phyloP scores from a whole-genome alignment of 2,797 vertebrate genomes.

The Chaenodraco wilsoni region DNA sequence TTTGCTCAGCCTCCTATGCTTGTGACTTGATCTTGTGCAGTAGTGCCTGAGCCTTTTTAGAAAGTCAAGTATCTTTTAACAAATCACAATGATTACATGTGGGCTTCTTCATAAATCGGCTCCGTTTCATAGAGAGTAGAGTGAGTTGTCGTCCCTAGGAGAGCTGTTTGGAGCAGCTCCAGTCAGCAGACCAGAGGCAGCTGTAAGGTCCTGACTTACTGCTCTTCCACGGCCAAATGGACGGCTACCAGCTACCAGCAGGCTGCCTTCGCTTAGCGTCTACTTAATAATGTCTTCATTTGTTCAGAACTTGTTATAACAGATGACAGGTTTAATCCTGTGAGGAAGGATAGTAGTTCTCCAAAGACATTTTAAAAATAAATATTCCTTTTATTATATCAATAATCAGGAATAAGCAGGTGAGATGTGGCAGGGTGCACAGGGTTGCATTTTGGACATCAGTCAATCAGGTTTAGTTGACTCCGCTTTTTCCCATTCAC shows the following conservation, averaged over 20 bases:
- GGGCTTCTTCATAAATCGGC: conserved; percentile 22
- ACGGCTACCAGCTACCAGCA: conserved; percentile 55
- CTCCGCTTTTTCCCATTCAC: conserved; percentile 18
- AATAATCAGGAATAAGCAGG: background rate
- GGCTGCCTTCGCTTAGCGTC: conserved; percentile 41
- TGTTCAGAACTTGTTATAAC: conserved; percentile 29
- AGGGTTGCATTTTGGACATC: background rate
- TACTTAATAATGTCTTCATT: conserved; percentile 53
- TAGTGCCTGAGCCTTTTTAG: conserved; percentile 1
- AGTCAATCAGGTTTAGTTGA: conserved; percentile 1
- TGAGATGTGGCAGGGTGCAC: background rate
- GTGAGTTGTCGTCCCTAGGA: conserved; percentile 53
- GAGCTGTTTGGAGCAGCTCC: conserved; percentile 58
- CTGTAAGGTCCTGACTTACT: conserved; percentile 57
- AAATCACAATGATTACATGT: conserved; percentile 43
- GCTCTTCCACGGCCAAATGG: conserved; percentile 60
- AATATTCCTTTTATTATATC: conserved; percentile 5
- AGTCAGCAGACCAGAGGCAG: conserved; percentile 62
- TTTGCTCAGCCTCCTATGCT: conserved; percentile 18
- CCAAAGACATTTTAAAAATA: conserved; percentile 3
- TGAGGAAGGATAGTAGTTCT: conserved; percentile 14
- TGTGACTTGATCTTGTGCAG: conserved; percentile 17
- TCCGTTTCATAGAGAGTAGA: conserved; percentile 26
- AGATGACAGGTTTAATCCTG: conserved; percentile 25
- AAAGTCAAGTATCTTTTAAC: conserved; percentile 21